A percentile compares a stretch with the other conserved stretches of the same genome.
Evolutionary conservation across 2,888 invertebrate genomes (phyloP).

Genomic region (Aporophyla lueneburgensis): DNA sequence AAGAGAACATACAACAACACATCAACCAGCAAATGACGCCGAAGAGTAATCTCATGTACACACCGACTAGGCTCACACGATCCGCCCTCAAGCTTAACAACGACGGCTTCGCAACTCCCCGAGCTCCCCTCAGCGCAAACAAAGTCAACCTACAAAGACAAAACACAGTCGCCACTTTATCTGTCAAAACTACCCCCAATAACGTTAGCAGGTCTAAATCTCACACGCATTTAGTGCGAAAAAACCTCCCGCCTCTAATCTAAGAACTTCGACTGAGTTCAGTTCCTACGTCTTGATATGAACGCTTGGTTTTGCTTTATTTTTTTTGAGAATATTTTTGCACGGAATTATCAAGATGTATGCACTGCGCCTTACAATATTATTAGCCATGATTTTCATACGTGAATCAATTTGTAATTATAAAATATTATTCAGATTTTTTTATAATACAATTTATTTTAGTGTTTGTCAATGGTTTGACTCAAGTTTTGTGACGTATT

Average conservation of each 20-base stretch:
- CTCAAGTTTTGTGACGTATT: slow-evolving; percentile 62
- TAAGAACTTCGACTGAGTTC: slow-evolving; percentile 68
- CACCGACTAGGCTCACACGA: slow-evolving; percentile 83
- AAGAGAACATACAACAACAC: slow-evolving; percentile 83
- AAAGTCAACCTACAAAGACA: slow-evolving; percentile 82
- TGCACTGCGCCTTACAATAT: slow-evolving; percentile 56
- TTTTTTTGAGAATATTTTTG: slow-evolving; percentile 36
- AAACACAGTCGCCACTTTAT: slow-evolving; percentile 75
- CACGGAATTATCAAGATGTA: slow-evolving; percentile 55
- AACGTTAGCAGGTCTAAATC: slow-evolving; percentile 84
- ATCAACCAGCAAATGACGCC: slow-evolving; percentile 75
- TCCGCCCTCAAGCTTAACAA: slow-evolving; percentile 83
- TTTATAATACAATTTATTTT: slow-evolving; percentile 60
- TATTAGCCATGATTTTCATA: slow-evolving; percentile 56
- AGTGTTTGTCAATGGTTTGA: slow-evolving; percentile 57
- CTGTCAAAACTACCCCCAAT: slow-evolving; percentile 79
- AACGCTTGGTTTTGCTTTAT: slow-evolving; percentile 31
- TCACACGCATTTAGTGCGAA: slow-evolving; percentile 82
- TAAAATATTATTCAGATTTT: slow-evolving; percentile 57
- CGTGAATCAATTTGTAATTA: slow-evolving; percentile 63
- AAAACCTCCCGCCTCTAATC: slow-evolving; percentile 84
- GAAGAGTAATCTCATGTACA: slow-evolving; percentile 78
- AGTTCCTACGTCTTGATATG: slow-evolving; percentile 53
- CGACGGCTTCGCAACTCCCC: slow-evolving; percentile 85
- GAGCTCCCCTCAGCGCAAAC: slow-evolving; percentile 83